A percentile compares a stretch with the other conserved stretches of the same genome.
These are phyloP conservation scores for Agriotes lineatus DNA, from an alignment of 2,888 invertebrate species.

Conservation along the genomic window DNA sequence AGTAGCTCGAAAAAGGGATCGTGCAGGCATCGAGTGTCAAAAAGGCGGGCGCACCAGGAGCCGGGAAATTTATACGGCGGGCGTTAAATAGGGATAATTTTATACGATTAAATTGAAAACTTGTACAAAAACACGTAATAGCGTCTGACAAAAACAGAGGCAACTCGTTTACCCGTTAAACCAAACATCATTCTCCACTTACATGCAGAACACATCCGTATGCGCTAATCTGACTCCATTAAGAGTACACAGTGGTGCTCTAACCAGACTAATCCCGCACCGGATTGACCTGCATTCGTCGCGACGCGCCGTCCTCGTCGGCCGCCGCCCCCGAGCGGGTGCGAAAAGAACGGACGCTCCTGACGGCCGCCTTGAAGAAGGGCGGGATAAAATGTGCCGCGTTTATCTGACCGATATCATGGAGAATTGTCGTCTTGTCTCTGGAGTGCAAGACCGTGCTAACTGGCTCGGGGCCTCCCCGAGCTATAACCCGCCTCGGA, in stretches of 20 bases:
- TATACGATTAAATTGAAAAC: slow-evolving; percentile 44
- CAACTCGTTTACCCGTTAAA: slow-evolving; percentile 65
- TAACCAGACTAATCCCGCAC: slow-evolving; percentile 51
- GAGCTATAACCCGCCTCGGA: slow-evolving; percentile 53
- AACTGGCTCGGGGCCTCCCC: slow-evolving; percentile 52
- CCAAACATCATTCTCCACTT: slow-evolving; percentile 68
- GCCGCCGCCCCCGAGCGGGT: slow-evolving; percentile 5
- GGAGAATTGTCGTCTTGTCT: slow-evolving; percentile 52
- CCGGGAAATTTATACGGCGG: slow-evolving; percentile 27
- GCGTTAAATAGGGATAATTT: slow-evolving; percentile 33
- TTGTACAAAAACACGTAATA: slow-evolving; percentile 49
- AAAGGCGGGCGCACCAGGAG: slow-evolving; percentile 21
- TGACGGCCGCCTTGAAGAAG: slow-evolving; percentile 32
- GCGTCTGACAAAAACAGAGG: slow-evolving; percentile 57
- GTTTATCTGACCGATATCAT: slow-evolving; percentile 52
- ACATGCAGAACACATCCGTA: slow-evolving; percentile 66
- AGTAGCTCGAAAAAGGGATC: slow-evolving; percentile 4
- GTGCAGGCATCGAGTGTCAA: slow-evolving; percentile 4
- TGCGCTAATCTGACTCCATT: slow-evolving; percentile 66
- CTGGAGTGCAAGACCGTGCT: slow-evolving; percentile 53
- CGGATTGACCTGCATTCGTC: slow-evolving; percentile 41
- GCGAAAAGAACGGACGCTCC: slow-evolving; percentile 37
- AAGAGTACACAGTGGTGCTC: slow-evolving; percentile 60
- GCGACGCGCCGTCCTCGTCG: slow-evolving; percentile 26
- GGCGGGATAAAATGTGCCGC: slow-evolving; percentile 45